Percentiles rank a stretch among this genome's conserved stretches.
Conservation (phyloP, 2,797 vertebrate species). For the Etheostoma perlongum region DNA sequence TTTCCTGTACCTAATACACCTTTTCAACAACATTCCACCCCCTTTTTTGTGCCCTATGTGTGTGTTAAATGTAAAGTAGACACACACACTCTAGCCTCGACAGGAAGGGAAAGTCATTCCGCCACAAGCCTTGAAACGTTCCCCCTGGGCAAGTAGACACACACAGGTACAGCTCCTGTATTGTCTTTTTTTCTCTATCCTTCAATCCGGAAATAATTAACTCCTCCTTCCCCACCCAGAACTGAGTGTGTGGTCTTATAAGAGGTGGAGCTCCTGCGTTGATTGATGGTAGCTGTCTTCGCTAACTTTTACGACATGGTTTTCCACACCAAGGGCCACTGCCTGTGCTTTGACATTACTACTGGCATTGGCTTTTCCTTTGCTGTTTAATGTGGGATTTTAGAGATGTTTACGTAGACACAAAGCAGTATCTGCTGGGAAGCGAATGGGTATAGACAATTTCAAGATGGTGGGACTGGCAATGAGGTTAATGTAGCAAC, state of each 20-base stretch:
- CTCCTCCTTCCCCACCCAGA: slow-evolving; percentile 45
- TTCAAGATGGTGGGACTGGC: not conserved
- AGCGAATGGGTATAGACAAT: slow-evolving; percentile 26
- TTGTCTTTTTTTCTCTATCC: slow-evolving; percentile 63
- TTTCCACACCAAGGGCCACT: slow-evolving; percentile 53
- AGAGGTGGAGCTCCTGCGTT: slow-evolving; percentile 62
- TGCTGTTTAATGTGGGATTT: slow-evolving; percentile 32
- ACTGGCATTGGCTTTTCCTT: slow-evolving; percentile 29
- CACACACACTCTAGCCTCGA: slow-evolving; percentile 25
- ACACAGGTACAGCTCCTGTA: slow-evolving; percentile 80
- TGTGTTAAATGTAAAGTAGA: slow-evolving; percentile 39
- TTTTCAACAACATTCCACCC: slow-evolving; percentile 70
- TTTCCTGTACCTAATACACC: slow-evolving; percentile 74
- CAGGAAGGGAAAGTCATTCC: slow-evolving; percentile 78
- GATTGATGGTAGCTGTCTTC: slow-evolving; percentile 77
- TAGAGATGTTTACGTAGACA: not conserved
- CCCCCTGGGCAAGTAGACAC: slow-evolving; percentile 68
- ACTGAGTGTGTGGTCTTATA: slow-evolving; percentile 78
- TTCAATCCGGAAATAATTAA: slow-evolving; percentile 82
- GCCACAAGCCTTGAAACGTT: slow-evolving; percentile 64
- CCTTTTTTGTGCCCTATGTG: slow-evolving; percentile 51
- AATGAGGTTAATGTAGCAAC: slow-evolving; percentile 14
- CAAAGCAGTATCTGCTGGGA: slow-evolving; percentile 16
- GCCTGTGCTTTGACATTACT: slow-evolving; percentile 47
- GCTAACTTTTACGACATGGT: slow-evolving; percentile 53